phyloP scores from a whole-genome alignment of 1,140 invertebrate genomes.

The Nylanderia fulva region DNA sequence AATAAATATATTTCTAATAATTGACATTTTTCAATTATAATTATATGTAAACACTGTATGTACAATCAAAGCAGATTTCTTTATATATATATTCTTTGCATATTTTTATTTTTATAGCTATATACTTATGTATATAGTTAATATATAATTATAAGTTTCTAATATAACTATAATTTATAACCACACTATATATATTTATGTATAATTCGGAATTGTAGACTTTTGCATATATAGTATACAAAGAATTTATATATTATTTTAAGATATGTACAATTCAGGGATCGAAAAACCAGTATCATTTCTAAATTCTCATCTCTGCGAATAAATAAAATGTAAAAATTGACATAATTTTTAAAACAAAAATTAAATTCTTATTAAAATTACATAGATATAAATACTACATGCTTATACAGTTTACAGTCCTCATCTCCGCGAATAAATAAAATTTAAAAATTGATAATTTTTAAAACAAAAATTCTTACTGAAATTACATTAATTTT shows the following conservation, averaged over 20 bases:
- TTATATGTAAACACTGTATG: not conserved
- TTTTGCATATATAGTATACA: not conserved
- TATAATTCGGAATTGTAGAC: not conserved
- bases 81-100: not conserved
- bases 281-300: not conserved
- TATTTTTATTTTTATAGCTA: not conserved
- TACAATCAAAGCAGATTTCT: not conserved
- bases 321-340: too few relatives aligned
- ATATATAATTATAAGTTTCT: too few relatives aligned
- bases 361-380: too few relatives aligned
- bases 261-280: slow-evolving; percentile 5
- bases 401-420: not conserved
- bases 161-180: not conserved
- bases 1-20: not conserved
- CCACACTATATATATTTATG: slow-evolving; percentile 2
- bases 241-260: not conserved
- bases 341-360: too few relatives aligned
- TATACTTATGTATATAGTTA: not conserved
- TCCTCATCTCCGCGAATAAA: not conserved
- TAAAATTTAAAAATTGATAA: not conserved
- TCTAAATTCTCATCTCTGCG: too few relatives aligned
- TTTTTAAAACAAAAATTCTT: not conserved
- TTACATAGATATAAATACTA: not conserved
- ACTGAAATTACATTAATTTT: not conserved
- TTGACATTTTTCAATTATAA: not conserved